Base-by-base conservation (phyloP, 1,140 invertebrate genomes). In the Potamilus streckersoni region DNA sequence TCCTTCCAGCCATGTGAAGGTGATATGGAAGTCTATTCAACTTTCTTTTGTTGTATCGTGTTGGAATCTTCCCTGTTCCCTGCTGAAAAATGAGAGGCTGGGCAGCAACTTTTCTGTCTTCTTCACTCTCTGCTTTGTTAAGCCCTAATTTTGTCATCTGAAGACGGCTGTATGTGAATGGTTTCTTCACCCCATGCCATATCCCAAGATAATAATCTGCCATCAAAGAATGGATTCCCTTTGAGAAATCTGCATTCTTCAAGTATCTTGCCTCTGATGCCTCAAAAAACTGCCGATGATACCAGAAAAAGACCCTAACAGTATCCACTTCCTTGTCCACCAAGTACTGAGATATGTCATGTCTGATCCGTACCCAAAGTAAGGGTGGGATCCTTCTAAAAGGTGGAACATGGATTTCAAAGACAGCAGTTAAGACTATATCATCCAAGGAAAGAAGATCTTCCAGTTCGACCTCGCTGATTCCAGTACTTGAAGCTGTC, bases 181-280 rank as follows among this genome's bases (percentile, higher is more conserved):
- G 97, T 83, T 98, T 98, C 0, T 96, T 95, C 0, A 95, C 94
- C 69, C 96, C 96, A 38, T 83, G 96, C 96, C 96, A 98, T 76
- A 96, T 97, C 11, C 97, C 97, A 16, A 98, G 89, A 87, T 97
- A 99, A 88, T 98, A 99, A 90, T 99, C 97, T 8, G 97, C 97
- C 79, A 98, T 97, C 90, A 95, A 95, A 1, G 96, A 97, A 88
- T 99, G 97, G 87, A 98, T 97, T 87, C 97, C 97, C 84, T 94
- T 94, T 0, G 95, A 94, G 93, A 96, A 95, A 84, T 96, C 95
- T 92, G 96, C 94, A 86, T 98, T 97, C 86, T 96, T 96, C 87
- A 99, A 97, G 89, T 99, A 99, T 65, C 97, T 90, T 88, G 97
- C 96, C 65, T 94, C 69, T 12, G 81, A 96, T 15, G 80, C 79